Conservation (phyloP, 1,140 invertebrate genomes). For the Sitophilus oryzae region DNA sequence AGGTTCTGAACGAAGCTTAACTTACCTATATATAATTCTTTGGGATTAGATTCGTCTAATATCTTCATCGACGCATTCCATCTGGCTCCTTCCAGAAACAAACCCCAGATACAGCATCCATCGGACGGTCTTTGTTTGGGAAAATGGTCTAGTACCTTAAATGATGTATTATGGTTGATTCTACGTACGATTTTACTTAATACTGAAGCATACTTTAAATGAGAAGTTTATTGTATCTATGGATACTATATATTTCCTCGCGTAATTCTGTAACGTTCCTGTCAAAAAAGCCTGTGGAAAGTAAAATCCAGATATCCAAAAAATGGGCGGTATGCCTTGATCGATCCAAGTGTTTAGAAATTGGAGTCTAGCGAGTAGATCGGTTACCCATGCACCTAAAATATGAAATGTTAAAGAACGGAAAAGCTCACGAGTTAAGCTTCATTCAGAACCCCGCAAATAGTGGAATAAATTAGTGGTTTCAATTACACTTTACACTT, state of each 20-base stretch:
- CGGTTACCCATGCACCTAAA: slow-evolving; percentile 57
- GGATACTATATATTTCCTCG: slow-evolving; percentile 66
- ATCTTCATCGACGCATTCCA: slow-evolving; percentile 52
- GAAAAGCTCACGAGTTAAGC: neutral
- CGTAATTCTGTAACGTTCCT: slow-evolving; percentile 76
- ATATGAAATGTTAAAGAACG: neutral
- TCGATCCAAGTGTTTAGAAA: slow-evolving; percentile 65
- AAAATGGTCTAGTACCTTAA: slow-evolving; percentile 46
- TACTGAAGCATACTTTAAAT: slow-evolving; percentile 53
- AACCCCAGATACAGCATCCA: slow-evolving; percentile 65
- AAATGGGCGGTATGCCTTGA: slow-evolving; percentile 62
- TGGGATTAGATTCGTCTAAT: slow-evolving; percentile 56
- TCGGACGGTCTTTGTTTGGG: slow-evolving; percentile 52
- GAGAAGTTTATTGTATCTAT: slow-evolving; percentile 71
- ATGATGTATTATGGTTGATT: neutral
- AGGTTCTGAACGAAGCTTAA: too few species aligned
- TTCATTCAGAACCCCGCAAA: too few species aligned
- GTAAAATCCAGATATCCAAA: slow-evolving; percentile 84
- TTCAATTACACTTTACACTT: too few species aligned
- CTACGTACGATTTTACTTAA: neutral
- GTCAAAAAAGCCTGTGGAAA: slow-evolving; percentile 83
- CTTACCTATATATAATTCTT: slow-evolving; percentile 58
- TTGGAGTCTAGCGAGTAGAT: slow-evolving; percentile 53
- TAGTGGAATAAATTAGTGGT: too few species aligned
- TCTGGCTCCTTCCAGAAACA: slow-evolving; percentile 68